Base-by-base conservation (phyloP, 2,113 vertebrate genomes). In the Geococcyx californianus region DNA sequence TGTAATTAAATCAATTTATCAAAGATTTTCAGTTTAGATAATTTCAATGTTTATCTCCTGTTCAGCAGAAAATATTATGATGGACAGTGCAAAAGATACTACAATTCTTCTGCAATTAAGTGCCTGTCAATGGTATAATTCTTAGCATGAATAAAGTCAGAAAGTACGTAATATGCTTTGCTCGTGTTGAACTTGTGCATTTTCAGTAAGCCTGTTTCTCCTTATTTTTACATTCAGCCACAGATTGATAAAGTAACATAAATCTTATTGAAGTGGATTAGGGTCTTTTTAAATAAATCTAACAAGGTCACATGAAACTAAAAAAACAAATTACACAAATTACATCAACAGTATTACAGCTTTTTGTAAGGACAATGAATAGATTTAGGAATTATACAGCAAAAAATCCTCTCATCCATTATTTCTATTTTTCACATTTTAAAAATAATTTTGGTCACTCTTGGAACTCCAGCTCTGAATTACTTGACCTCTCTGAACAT, bases 1-100 rank as follows among this genome's bases (percentile, higher is more conserved):
- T 93, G 77, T 92, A 95, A 95, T 97, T 88, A 93, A 78, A 94
- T 89, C 38, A 75, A 77, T 94, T 88, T 93, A 90, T 94, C 58
- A 95, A 82, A 93, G 44, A 86, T 84, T 86, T 94, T 90, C 52
- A 60, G 34, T 58, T 77, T 40, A 92, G 80, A 63, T 72, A 81
- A 90, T 59, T 78, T 86, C 28, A 10, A 15, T 88, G 31, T 69
- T 95, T 90, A 84, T 77, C 93, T 92, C 31, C n/a, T 67, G 36
- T 56, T 84, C 31, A 64, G 36, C 25, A 90, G 47, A 92, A 95
- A 84, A 81, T 70, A 69, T 49, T 56, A 66, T 51, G 59, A 91
- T 59, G 79, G 79, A 83, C 83, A 84, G 17, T 60, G 42, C 18
- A 81, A 77, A 95, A 74, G 67, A 66, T 33, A 70, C 55, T 77